Base-by-base conservation (phyloP, 2,888 invertebrate species). In the Molanna angustata region DNA sequence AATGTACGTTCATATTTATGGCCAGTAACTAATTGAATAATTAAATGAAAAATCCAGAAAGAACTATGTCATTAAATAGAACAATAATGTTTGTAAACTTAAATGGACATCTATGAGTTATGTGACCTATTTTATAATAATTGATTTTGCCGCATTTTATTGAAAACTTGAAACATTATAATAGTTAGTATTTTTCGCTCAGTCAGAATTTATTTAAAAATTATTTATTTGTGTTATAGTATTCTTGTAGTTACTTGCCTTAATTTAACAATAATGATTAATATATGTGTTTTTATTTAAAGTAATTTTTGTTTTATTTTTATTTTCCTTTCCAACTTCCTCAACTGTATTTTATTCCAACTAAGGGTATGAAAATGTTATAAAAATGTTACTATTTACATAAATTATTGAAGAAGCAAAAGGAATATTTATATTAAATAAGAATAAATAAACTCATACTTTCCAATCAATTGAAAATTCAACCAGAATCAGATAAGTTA, bases 221-320 rank as follows among this genome's bases (percentile, higher is more conserved):
- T 57, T 48, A 59, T 59, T 59, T 59, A 59, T 59, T 58, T 59
- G 54, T 59, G 54, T 59, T 59, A 42, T 35, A 6, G 9, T 16
- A 59, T 59, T 54, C 54, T 51, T 74, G 74, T 76, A 74, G 72
- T 76, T 74, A 72, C 75, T 75, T 74, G 75, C 76, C 74, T 75
- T 74, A 74, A 73, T 74, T 76, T 74, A 76, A 76, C 73, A 76
- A 76, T 73, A 72, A 76, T 76, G 74, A 75, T 74, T 75, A 76
- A 76, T 76, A 76, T 76, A 76, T 76, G 76, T 77, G 76, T 76
- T 77, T 76, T 77, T 76, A 76, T 77, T 77, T 76, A 74, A 68
- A 59, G 49, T 64, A 62, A 61, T 69, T 73, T 73, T 68, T 49
- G 51, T 53, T 58, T 58, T 58, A 50, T 51, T 58, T 53, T 51